Base-by-base conservation (phyloP, 2,113 vertebrate species). In the Dipodomys stephensi region DNA sequence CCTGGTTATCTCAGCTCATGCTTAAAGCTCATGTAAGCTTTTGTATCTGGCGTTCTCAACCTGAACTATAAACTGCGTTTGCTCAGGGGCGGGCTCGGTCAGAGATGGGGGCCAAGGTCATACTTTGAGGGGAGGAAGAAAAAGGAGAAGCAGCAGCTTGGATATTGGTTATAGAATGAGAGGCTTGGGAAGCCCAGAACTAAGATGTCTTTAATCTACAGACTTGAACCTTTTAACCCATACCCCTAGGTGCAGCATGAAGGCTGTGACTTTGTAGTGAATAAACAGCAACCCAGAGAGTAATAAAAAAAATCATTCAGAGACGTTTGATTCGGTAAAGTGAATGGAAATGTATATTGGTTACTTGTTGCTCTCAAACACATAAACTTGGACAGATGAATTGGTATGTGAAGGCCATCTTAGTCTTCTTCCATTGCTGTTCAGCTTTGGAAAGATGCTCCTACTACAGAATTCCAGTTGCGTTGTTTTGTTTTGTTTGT, bases 1-100 rank as follows among this genome's bases (percentile, higher is more conserved):
- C 49, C 44, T 64, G 23, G 73, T 95, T 96, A 94, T 91, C 89
- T 87, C 87, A 46, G 73, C 69, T 94, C 85, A 82, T 94, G 96
- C 88, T 90, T 94, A 92, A 83, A 88, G 95, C 79, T 87, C 32
- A 0, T 94, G 73, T 95, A 95, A 87, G 89, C 94, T 89, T 96
- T 95, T 97, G 77, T 96, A 82, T 78, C 57, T 93, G 81, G 93
- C 82, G 76, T 94, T 95, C 74, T 94, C 87, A 90, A n/a, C 77
- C 73, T 92, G 60, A 94, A 87, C 69, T 57, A 25, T 74, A 85
- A 91, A 88, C 64, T 87, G 53, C 64, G 93, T 76, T 89, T 89
- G 65, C 64, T 87, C 27, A 87, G 91, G 96, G 84, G 28, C 57
- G 88, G 69, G 35, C 32, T 96, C 32, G 30, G 64, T 93, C 85